Evolutionary conservation across 1,140 invertebrate species (phyloP).

Genomic region (Zaprionus gabonicus): DNA sequence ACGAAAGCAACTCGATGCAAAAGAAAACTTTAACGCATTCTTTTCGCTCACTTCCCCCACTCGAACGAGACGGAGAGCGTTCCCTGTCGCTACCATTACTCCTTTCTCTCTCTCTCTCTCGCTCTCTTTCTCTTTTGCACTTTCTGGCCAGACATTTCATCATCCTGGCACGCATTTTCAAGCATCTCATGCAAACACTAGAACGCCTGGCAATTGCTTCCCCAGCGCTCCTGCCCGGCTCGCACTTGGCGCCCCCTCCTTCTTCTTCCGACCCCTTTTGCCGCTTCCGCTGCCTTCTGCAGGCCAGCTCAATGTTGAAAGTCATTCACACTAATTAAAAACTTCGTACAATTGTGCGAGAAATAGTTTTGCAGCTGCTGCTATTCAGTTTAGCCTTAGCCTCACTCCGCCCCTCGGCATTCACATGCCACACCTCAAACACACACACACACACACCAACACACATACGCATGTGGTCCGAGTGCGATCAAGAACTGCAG

Average conservation of each 20-base stretch:
- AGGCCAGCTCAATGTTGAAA: conserved; percentile 73
- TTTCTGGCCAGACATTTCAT: conserved; percentile 35
- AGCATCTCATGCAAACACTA: conserved; percentile 68
- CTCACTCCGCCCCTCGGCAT: not conserved
- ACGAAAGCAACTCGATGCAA: conserved; percentile 40
- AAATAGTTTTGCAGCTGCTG: conserved; percentile 80
- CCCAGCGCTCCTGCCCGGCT: not conserved
- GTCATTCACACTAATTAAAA: conserved; percentile 84
- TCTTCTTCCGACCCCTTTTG: not conserved
- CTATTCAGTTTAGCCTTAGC: conserved; percentile 49
- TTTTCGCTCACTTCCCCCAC: not conserved
- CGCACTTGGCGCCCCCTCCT: not conserved
- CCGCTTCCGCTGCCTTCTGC: conserved; percentile 3
- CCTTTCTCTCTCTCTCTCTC: not conserved
- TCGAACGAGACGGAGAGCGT: no score
- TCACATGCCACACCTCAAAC: conserved; percentile 18
- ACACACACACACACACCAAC: conserved; percentile 17
- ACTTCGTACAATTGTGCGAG: conserved; percentile 82
- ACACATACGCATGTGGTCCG: conserved; percentile 12
- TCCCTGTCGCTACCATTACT: not conserved
- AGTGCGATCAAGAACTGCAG: conserved; percentile 34
- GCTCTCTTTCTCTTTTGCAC: not conserved
- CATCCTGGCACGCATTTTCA: conserved; percentile 64
- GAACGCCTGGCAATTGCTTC: conserved; percentile 27
- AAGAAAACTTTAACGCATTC: conserved; percentile 65